Evolutionary conservation across 2,888 invertebrate species (phyloP).

Genomic region (Cyaniris semiargus): DNA sequence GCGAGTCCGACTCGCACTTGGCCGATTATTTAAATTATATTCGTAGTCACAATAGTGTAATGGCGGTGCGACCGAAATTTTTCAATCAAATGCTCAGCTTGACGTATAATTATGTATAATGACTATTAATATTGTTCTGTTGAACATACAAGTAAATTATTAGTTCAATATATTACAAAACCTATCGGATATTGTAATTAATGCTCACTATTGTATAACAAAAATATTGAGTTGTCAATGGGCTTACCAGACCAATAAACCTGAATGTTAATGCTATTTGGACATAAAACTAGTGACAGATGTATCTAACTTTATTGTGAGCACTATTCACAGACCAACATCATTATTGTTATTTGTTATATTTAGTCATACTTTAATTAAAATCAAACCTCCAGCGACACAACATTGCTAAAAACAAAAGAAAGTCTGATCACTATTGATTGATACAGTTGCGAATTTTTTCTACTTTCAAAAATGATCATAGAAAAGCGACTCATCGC

Average conservation of each 20-base stretch:
- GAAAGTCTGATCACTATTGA: background rate
- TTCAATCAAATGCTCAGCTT: constrained; percentile 69
- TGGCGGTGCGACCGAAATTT: constrained; percentile 46
- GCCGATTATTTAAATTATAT: constrained; percentile 12
- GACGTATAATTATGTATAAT: constrained; percentile 67
- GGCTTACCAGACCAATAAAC: background rate
- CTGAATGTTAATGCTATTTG: background rate
- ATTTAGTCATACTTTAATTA: too few species aligned
- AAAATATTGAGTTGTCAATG: constrained; percentile 3
- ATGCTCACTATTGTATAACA: background rate
- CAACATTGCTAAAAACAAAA: background rate
- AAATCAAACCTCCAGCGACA: background rate
- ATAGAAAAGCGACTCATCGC: too few species aligned
- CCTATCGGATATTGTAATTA: background rate
- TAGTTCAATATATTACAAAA: constrained; percentile 16
- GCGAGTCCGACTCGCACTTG: too few species aligned
- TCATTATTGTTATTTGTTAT: too few species aligned
- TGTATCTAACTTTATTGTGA: too few species aligned
- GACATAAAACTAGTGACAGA: background rate
- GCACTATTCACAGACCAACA: too few species aligned
- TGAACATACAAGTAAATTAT: constrained; percentile 40
- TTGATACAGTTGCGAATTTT: background rate
- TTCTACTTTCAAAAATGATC: too few species aligned
- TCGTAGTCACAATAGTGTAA: constrained; percentile 26
- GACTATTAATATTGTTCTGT: constrained; percentile 50